phyloP scores from a whole-genome alignment of 2,888 invertebrate species.

The Muscina levida region DNA sequence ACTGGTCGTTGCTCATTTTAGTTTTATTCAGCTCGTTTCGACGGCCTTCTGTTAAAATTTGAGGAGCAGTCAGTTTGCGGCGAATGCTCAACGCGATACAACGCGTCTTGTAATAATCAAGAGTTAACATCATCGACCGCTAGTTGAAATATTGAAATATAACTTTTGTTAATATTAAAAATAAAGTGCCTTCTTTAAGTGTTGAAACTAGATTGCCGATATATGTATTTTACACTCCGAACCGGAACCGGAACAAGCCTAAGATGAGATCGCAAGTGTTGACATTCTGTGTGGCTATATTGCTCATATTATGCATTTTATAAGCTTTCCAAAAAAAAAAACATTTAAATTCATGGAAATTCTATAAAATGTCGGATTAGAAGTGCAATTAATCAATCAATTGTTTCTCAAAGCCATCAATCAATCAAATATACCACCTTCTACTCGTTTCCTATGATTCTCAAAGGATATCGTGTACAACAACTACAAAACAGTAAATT shows the following conservation, averaged over 20 bases:
- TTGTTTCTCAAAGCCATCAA: too few relatives aligned
- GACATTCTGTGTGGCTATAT: slow-evolving; percentile 73
- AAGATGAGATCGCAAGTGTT: slow-evolving; percentile 75
- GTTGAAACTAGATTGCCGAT: too few relatives aligned
- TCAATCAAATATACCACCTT: too few relatives aligned
- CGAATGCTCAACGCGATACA: slow-evolving; percentile 56
- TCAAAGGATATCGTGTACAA: too few relatives aligned
- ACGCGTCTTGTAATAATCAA: slow-evolving; percentile 42
- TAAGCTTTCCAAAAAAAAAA: slow-evolving; percentile 58
- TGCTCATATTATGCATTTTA: slow-evolving; percentile 73
- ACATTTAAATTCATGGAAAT: slow-evolving; percentile 32
- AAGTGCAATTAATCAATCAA: too few relatives aligned
- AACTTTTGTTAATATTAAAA: slow-evolving; percentile 30
- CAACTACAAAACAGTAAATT: too few relatives aligned
- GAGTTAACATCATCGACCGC: too few relatives aligned
- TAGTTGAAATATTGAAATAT: too few relatives aligned
- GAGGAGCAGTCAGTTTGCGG: slow-evolving; percentile 56
- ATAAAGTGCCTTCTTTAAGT: slow-evolving; percentile 32
- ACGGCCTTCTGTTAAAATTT: slow-evolving; percentile 16
- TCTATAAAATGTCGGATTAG: slow-evolving; percentile 35
- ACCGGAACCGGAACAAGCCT: slow-evolving; percentile 3
- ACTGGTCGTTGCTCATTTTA: neutral
- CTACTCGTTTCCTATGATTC: too few relatives aligned
- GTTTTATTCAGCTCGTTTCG: slow-evolving; percentile 23
- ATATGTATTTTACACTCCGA: neutral